phyloP scores from a whole-genome alignment of 2,113 vertebrate species.

The Todiramphus saurophagus region DNA sequence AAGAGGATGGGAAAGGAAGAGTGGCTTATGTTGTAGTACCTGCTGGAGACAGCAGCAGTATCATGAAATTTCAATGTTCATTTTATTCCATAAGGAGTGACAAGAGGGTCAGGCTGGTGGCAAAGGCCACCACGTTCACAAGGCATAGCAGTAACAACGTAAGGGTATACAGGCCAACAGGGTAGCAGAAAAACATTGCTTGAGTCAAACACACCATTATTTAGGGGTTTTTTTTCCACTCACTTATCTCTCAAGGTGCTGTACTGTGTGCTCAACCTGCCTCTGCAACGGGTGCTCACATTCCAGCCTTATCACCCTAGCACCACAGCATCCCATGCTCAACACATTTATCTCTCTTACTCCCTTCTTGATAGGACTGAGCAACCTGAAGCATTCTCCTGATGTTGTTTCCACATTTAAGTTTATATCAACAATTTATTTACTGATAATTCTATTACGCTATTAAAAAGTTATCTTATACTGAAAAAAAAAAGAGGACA shows the following conservation, averaged over 20 bases:
- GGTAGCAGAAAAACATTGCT: background rate
- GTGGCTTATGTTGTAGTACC: background rate
- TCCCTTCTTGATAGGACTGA: background rate
- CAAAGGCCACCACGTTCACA: background rate
- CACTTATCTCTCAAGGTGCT: no score
- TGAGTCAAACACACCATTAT: background rate
- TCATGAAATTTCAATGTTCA: background rate
- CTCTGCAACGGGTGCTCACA: background rate
- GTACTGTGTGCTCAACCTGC: background rate
- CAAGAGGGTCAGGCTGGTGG: fast-evolving
- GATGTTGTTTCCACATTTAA: background rate
- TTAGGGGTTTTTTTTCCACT: background rate
- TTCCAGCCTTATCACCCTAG: background rate
- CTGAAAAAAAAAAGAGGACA: background rate
- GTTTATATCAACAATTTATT: background rate
- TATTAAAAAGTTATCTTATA: background rate
- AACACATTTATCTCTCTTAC: background rate
- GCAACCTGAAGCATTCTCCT: background rate
- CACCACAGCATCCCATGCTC: background rate
- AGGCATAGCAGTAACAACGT: fast-evolving
- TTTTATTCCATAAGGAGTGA: background rate
- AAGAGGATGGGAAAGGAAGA: background rate
- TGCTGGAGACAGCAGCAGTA: background rate
- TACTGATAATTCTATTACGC: background rate
- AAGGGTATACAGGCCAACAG: background rate